Percentiles rank a stretch among this genome's conserved stretches.
Conservation (phyloP, 2,888 invertebrate genomes). For the Antheraea yamamai region DNA sequence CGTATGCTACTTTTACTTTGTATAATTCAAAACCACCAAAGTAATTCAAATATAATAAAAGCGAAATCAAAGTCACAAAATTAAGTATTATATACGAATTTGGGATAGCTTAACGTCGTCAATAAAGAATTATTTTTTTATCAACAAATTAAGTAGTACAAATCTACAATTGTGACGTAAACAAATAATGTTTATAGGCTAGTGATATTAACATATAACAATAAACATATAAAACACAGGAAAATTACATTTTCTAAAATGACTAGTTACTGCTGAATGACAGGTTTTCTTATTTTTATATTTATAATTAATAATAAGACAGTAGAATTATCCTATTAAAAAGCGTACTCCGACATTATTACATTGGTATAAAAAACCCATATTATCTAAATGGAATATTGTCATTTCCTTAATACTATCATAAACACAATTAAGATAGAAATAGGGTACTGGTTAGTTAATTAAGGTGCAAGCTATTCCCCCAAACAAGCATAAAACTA, state of each 20-base stretch:
- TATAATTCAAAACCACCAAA: neutral
- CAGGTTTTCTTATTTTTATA: neutral
- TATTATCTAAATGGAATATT: neutral
- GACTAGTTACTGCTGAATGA: neutral
- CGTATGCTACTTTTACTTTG: neutral
- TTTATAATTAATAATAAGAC: neutral
- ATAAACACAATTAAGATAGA: neutral
- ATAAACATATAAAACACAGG: neutral
- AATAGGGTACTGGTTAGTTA: conserved; percentile 9
- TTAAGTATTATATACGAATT: neutral
- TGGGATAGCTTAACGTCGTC: neutral
- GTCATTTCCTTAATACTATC: conserved; percentile 1
- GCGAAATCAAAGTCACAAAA: neutral
- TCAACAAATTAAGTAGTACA: neutral
- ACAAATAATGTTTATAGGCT: neutral
- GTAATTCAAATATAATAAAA: neutral
- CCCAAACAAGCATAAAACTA: conserved; percentile 14
- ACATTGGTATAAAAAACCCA: neutral
- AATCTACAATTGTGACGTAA: neutral
- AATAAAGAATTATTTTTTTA: neutral
- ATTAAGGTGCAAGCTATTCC: conserved; percentile 5
- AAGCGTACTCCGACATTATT: neutral
- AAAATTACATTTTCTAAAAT: neutral
- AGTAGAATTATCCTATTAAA: neutral
- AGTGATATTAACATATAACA: neutral